phyloP scores from a whole-genome alignment of 1,140 invertebrate species.

The Solen grandis region DNA sequence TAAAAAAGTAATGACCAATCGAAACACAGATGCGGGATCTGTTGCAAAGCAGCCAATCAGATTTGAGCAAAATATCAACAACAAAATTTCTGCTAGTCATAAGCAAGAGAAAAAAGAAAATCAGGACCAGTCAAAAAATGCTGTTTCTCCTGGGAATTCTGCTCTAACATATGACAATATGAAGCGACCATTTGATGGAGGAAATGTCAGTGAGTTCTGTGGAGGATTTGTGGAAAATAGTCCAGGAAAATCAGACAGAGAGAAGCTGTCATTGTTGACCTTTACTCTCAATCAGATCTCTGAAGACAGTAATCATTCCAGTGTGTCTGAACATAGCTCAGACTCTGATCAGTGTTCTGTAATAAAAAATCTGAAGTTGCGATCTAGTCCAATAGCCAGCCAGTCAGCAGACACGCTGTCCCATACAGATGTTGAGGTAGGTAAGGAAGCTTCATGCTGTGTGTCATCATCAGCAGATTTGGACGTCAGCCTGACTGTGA shows the following conservation, averaged over 20 bases:
- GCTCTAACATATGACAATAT: constrained; percentile 64
- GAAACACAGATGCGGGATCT: constrained; percentile 25
- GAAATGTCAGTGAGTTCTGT: not conserved
- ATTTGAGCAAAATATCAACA: constrained; percentile 44
- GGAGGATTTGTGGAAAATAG: not conserved
- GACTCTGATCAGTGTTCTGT: constrained; percentile 68
- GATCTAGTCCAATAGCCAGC: constrained; percentile 42
- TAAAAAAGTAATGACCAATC: constrained; percentile 39
- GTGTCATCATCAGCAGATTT: constrained; percentile 40
- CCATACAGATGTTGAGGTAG: constrained; percentile 23
- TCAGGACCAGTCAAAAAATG: constrained; percentile 51
- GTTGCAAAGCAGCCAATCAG: constrained; percentile 42
- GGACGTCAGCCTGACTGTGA: not conserved
- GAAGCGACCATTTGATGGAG: constrained; percentile 65
- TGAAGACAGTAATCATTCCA: constrained; percentile 74
- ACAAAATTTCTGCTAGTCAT: not conserved
- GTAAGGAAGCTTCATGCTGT: constrained; percentile 14
- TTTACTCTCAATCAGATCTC: constrained; percentile 53
- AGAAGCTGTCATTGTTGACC: not conserved
- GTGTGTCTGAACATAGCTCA: constrained; percentile 66
- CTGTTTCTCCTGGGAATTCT: constrained; percentile 43
- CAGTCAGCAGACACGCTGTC: constrained; percentile 30
- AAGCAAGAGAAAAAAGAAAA: constrained; percentile 33
- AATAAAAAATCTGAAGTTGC: constrained; percentile 67
- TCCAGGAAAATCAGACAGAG: constrained; percentile 2